Conservation (phyloP, 1,140 invertebrate species). For the Sarcophaga bullata region DNA sequence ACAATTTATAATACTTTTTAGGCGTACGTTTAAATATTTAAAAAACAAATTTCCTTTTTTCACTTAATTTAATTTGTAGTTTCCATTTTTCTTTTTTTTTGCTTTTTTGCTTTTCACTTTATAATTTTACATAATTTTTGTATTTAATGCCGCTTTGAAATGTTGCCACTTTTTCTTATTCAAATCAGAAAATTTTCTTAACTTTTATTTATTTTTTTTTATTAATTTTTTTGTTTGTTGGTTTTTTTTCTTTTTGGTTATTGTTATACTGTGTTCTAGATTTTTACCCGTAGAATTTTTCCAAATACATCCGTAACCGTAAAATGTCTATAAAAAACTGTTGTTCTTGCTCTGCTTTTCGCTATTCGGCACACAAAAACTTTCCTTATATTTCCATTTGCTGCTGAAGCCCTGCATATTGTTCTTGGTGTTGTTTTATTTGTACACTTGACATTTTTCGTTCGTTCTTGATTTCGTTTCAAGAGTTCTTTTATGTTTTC, state of each 20-base stretch:
- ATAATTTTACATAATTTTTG: too few species aligned
- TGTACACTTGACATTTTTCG: slow-evolving; percentile 36
- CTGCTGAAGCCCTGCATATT: neutral
- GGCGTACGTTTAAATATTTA: neutral
- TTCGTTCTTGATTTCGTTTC: neutral
- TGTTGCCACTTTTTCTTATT: neutral
- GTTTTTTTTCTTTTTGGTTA: neutral
- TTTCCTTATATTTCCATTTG: slow-evolving; percentile 21
- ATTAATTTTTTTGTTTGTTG: neutral
- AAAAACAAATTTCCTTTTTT: slow-evolving; percentile 5
- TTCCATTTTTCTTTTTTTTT: neutral
- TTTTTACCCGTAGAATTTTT: neutral
- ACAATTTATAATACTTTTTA: too few species aligned
- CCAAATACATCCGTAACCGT: slow-evolving; percentile 57
- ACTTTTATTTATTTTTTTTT: slow-evolving; percentile 28
- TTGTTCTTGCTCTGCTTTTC: slow-evolving; percentile 14
- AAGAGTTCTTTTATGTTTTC: neutral
- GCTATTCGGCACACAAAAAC: neutral
- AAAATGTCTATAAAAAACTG: slow-evolving; percentile 63
- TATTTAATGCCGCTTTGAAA: too few species aligned
- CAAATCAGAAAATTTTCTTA: neutral
- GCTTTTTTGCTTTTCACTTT: slow-evolving; percentile 24
- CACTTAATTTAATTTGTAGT: neutral
- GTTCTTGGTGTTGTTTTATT: neutral
- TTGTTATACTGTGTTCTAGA: neutral